Conservation (phyloP, 1,140 invertebrate genomes). For the Asobara japonica region DNA sequence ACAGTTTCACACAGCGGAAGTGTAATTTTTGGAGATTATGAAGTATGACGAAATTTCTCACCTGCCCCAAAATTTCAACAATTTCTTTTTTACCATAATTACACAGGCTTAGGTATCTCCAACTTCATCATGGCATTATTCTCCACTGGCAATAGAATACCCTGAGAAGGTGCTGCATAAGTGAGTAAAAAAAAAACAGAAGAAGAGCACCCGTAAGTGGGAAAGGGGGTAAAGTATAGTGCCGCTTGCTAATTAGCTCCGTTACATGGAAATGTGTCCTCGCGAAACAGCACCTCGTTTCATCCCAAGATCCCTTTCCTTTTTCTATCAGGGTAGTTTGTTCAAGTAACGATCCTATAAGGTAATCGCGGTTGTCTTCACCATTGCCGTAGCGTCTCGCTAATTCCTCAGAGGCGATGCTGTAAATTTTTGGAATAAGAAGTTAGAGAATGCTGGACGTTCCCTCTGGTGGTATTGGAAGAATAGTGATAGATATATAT, state of each 20-base stretch:
- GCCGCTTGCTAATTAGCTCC: conserved; percentile 34
- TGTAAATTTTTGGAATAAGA: too few relatives aligned
- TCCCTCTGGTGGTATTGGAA: too few relatives aligned
- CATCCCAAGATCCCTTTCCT: background rate
- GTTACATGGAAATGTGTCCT: conserved; percentile 33
- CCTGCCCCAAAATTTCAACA: background rate
- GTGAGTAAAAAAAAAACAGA: background rate
- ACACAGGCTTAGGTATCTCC: too few relatives aligned
- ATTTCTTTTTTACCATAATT: background rate
- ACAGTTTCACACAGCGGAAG: too few relatives aligned
- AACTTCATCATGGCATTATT: background rate
- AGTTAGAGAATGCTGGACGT: too few relatives aligned
- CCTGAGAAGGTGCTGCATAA: background rate
- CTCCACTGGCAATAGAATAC: background rate
- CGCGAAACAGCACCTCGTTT: conserved; percentile 22
- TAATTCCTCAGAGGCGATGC: background rate
- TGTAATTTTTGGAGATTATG: too few relatives aligned
- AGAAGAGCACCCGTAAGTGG: too few relatives aligned
- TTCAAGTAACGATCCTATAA: conserved; percentile 25
- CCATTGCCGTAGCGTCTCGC: background rate
- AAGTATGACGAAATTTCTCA: too few relatives aligned
- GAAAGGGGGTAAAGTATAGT: background rate
- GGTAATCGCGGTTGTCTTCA: background rate
- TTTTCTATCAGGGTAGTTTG: background rate
- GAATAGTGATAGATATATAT: too few relatives aligned